These are phyloP conservation scores for Acronicta aceris DNA, from an alignment of 2,888 invertebrate species.

Conservation along the genomic window DNA sequence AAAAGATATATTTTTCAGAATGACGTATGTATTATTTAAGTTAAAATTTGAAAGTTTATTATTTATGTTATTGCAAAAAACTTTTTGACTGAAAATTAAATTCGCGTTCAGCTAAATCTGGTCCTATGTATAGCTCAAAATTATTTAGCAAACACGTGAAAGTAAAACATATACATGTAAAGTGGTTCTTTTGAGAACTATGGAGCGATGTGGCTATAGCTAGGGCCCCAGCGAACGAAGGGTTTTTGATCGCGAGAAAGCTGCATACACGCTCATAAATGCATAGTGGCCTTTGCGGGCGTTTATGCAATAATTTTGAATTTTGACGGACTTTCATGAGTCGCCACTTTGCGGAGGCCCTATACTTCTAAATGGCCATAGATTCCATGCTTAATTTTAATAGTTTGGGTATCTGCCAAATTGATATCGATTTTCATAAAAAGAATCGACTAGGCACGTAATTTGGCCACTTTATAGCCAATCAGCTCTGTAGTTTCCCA, in stretches of 20 bases:
- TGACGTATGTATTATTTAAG: slow-evolving; percentile 27
- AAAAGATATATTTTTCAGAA: slow-evolving; percentile 24
- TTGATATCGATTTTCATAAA: not conserved
- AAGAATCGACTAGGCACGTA: not conserved
- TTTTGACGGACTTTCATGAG: too few relatives aligned
- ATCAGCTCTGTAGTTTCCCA: not conserved
- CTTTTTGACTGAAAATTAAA: slow-evolving; percentile 8
- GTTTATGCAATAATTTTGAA: too few relatives aligned
- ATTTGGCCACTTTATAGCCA: not conserved
- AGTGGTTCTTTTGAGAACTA: not conserved
- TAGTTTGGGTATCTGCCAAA: not conserved
- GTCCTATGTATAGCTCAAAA: slow-evolving; percentile 41
- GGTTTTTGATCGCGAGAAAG: not conserved
- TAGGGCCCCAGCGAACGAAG: too few relatives aligned
- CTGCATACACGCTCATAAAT: not conserved
- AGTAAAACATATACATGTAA: slow-evolving; percentile 39
- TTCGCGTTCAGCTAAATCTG: slow-evolving; percentile 26
- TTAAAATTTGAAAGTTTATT: slow-evolving; percentile 48
- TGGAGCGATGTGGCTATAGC: not conserved
- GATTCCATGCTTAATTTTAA: not conserved
- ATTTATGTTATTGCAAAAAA: slow-evolving; percentile 39
- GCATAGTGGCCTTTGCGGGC: not conserved
- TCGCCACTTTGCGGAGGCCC: too few relatives aligned
- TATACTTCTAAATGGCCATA: too few relatives aligned
- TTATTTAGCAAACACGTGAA: slow-evolving; percentile 45